Conservation (phyloP, 2,888 invertebrate species). For the Drosophila acutilabella region DNA sequence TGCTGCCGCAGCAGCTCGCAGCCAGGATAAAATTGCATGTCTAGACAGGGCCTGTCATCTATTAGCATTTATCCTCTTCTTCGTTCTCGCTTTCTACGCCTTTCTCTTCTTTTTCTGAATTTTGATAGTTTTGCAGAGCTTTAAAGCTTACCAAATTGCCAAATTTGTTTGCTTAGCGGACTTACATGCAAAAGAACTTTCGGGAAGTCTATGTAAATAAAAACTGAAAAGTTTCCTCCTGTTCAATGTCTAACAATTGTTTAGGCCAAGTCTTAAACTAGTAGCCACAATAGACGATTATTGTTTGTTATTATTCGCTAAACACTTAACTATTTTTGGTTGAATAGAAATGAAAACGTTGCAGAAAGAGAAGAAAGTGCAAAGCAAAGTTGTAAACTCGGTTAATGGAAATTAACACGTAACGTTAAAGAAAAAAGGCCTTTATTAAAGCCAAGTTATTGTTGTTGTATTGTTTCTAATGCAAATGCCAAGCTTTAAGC, state of each 20-base stretch:
- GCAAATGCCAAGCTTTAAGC: constrained; percentile 48
- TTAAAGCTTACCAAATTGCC: constrained; percentile 24
- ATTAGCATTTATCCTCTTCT: constrained; percentile 44
- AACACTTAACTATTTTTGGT: constrained; percentile 30
- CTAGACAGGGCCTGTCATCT: constrained; percentile 60
- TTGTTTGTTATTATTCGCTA: constrained; percentile 47
- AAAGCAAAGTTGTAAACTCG: constrained; percentile 40
- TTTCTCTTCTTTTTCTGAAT: constrained; percentile 12
- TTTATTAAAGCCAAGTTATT: constrained; percentile 1
- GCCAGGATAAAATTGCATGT: constrained; percentile 64
- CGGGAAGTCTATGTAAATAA: neutral
- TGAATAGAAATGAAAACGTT: constrained; percentile 19
- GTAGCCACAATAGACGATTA: constrained; percentile 46
- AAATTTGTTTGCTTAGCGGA: constrained; percentile 34
- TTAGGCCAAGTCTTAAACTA: constrained; percentile 6
- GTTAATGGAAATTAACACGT: constrained; percentile 68
- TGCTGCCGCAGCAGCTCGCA: constrained; percentile 53
- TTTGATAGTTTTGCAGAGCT: constrained; percentile 43
- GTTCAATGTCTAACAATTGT: constrained; percentile 39
- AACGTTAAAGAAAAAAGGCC: constrained; percentile 29
- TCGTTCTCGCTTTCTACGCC: constrained; percentile 10
- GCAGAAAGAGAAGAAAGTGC: constrained; percentile 55
- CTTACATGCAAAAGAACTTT: constrained; percentile 8
- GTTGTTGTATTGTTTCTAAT: constrained; percentile 42
- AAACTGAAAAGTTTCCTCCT: neutral